Evolutionary conservation across 2,113 vertebrate genomes (phyloP), one percentile per base, ranked within the genome.

Genomic region (Poeciliopsis prolifica): DNA sequence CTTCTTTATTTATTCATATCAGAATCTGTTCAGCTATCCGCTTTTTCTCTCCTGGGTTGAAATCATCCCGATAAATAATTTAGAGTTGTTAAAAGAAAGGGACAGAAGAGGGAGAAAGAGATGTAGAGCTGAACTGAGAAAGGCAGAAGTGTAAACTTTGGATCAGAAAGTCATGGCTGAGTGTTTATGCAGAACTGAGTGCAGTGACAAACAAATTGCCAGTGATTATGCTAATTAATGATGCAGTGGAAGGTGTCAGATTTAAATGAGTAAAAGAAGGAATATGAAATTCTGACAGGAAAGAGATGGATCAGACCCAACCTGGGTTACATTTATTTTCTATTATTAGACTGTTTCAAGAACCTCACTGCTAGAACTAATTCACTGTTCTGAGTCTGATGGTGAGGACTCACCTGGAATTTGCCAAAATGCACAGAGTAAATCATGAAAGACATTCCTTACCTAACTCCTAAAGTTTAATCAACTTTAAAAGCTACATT

Each of bases 1-100:
- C 65, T 85, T 80, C 80, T 85, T 91, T 78, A 90, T 90, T 91
- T 89, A 90, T 91, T 90, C 63, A 91, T 88, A 65, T 76, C 86
- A 70, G 51, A n/a, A 54, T 78, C 85, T 81, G 70, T 83, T 72
- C 74, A 80, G 74, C 80, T 54, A 74, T 84, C 72, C 61, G 76
- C 68, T 33, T 85, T 33, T 85, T 86, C 62, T 85, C 86, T 84
- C 83, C 63, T 48, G 78, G 74, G 82, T 26, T 35, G 79, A 87
- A 81, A 86, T 82, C 80, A 75, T 68, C 60, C 68, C 26, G 77
- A 77, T 91, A 63, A 91, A 92, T 92, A 80, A 87, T 91, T 89
- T 72, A 92, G 65, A 29, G 26, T 40, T 35, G 78, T 83, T 88
- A 90, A 89, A 86, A 68, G 79, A 87, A 78, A 80, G 74, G 63